phyloP scores from a whole-genome alignment of 2,797 vertebrate genomes.

The Nothura maculosa region DNA sequence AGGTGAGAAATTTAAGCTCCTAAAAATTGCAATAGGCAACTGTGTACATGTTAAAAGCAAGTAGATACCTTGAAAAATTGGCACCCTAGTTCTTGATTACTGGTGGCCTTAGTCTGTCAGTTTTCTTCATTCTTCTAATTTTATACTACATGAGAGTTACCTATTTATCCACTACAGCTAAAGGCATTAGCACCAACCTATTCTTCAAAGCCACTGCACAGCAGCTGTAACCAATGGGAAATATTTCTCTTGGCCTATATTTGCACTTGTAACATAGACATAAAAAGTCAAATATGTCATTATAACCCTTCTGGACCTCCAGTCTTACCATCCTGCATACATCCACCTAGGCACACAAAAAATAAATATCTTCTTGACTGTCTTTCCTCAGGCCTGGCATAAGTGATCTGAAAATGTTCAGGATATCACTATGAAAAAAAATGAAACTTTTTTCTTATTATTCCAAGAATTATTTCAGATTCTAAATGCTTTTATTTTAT shows the following conservation, averaged over 20 bases:
- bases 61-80: background rate
- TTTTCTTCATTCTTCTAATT: background rate
- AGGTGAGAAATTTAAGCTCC: background rate
- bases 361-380: background rate
- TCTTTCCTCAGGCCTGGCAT: background rate
- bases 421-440: background rate
- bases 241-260: background rate
- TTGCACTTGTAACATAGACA: background rate
- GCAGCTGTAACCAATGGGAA: background rate
- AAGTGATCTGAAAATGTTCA: background rate
- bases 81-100: background rate
- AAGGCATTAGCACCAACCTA: background rate
- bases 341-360: background rate
- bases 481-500: background rate
- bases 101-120: background rate
- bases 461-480: background rate
- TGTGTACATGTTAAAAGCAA: background rate
- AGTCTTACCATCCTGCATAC: background rate
- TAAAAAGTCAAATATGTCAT: background rate
- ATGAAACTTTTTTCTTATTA: background rate
- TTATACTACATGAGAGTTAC: background rate
- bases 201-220: background rate
- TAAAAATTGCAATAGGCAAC: background rate
- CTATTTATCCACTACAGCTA: background rate
- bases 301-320: background rate